Conservation (phyloP, 1,140 invertebrate genomes). For the Cataglyphis hispanica region DNA sequence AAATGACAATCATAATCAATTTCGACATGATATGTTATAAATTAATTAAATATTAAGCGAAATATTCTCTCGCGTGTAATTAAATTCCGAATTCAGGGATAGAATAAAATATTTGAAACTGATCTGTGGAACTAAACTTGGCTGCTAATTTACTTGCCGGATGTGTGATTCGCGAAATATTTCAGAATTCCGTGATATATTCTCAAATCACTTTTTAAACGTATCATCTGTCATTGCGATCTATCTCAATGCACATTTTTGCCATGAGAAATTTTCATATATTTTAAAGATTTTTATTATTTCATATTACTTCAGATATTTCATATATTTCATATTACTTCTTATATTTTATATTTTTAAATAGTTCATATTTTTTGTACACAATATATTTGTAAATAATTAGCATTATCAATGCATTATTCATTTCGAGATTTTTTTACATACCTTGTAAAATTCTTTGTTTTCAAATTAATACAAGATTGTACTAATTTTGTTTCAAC, state of each 20-base stretch:
- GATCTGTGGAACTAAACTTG: background rate
- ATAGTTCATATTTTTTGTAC: background rate
- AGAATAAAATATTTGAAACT: background rate
- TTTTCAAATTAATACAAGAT: no score
- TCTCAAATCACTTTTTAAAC: no score
- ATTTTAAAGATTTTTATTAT: background rate
- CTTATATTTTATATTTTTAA: conserved; percentile 1
- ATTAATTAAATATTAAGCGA: conserved; percentile 28
- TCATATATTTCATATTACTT: no score
- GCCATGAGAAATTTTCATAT: background rate
- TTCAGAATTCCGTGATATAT: no score
- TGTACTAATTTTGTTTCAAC: no score
- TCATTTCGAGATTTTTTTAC: background rate
- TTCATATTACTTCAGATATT: no score
- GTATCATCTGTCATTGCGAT: no score
- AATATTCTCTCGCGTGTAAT: conserved; percentile 5
- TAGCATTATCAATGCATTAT: background rate
- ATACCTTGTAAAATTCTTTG: background rate
- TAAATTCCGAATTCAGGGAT: background rate
- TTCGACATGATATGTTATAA: conserved; percentile 1
- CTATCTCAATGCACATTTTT: no score
- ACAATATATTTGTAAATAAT: background rate
- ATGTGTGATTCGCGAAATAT: no score
- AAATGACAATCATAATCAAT: conserved; percentile 30
- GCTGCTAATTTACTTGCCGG: no score